A percentile compares a stretch with the other conserved stretches of the same genome.
These are phyloP conservation scores for Montipora cactus DNA, from an alignment of 64 coral and sea anemone species.

Conservation along the genomic window DNA sequence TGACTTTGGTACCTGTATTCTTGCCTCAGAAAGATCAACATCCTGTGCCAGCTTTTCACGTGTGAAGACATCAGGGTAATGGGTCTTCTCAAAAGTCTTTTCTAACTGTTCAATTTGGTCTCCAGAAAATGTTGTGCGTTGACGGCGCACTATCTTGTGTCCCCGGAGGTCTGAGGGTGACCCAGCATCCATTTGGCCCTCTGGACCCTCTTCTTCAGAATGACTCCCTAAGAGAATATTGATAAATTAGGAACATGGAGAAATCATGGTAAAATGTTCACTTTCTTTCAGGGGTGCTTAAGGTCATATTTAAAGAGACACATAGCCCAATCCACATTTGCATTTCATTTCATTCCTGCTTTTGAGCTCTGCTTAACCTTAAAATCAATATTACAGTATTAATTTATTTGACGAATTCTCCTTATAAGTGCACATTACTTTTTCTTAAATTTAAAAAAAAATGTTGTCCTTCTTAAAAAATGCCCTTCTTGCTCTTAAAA, in stretches of 20 bases:
- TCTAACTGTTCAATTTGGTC: slow-evolving; percentile 98
- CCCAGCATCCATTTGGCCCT: slow-evolving; percentile 63
- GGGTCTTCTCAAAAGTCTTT: slow-evolving; percentile 95
- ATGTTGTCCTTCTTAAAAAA: neutral
- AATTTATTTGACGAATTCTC: no score
- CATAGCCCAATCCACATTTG: no score
- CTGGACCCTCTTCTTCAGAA: slow-evolving; percentile 80
- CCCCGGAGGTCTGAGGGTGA: slow-evolving; percentile 67
- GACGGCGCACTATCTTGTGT: slow-evolving; percentile 74
- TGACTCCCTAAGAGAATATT: slow-evolving; percentile 68
- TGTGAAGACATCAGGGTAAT: slow-evolving; percentile 97
- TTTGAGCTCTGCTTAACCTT: no score
- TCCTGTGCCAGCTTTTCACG: slow-evolving; percentile 91
- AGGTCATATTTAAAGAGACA: no score
- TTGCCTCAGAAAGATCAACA: slow-evolving; percentile 96
- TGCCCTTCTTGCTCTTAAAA: neutral
- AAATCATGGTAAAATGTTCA: no score
- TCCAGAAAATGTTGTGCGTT: slow-evolving; percentile 89
- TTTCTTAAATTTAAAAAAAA: no score
- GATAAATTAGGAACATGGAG: no score
- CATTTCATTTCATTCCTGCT: no score
- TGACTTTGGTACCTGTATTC: slow-evolving; percentile 98
- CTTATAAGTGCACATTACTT: no score
- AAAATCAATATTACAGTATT: no score
- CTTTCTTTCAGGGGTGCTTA: no score